Conservation (phyloP, 2,113 vertebrate species). For the Suricata suricatta region DNA sequence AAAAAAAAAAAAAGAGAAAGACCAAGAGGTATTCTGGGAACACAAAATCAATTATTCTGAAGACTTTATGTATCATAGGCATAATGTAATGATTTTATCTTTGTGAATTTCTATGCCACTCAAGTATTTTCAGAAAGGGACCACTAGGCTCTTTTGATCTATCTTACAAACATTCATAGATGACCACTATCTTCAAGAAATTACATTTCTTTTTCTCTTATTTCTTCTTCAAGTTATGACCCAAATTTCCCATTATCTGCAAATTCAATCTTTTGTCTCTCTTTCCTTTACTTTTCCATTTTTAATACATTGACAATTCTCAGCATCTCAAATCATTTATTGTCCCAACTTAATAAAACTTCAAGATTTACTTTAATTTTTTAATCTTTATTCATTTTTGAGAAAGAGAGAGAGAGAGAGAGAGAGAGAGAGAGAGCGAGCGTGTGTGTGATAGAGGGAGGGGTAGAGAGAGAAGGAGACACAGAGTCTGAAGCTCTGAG, state of each 20-base stretch:
- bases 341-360: neutral
- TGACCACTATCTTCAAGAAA: neutral
- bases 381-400: neutral
- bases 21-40: neutral
- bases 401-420: neutral
- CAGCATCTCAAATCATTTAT: neutral
- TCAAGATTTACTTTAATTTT: neutral
- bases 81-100: neutral
- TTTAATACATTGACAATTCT: neutral
- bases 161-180: neutral
- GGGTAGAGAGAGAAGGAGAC: neutral
- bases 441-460: too few species aligned
- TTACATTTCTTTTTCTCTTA: neutral
- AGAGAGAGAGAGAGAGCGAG: neutral
- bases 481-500: neutral
- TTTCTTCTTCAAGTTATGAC: neutral
- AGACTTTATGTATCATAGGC: neutral
- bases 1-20: neutral
- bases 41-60: neutral
- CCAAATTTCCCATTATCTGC: neutral
- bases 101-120: neutral
- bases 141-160: accelerated
- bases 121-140: neutral
- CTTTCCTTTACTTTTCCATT: neutral
- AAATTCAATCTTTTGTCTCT: neutral